Base-by-base conservation (phyloP, 2,113 vertebrate species). In the Edolisoma coerulescens region DNA sequence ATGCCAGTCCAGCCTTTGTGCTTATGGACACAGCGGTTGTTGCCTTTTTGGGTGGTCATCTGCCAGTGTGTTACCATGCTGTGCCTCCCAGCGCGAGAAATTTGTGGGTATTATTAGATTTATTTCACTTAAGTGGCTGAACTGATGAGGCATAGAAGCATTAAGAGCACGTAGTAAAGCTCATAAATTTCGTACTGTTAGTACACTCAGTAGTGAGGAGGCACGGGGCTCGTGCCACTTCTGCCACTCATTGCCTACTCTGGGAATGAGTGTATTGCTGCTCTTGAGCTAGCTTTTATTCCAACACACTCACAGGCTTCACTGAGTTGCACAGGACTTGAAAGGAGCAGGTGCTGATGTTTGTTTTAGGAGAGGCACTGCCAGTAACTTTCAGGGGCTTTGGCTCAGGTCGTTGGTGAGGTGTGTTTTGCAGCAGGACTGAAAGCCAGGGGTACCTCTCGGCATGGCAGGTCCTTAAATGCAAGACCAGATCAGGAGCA, bases 141-240 rank as follows among this genome's bases (percentile, higher is more conserved):
- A 47, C 13, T 63, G 69, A 56, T 54, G 74, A 67, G 54, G 44
- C 16, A 20, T 19, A n/a, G 63, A 41, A 49, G n/a, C 0, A 0
- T 42, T 90, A 59, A 37, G 12, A 76, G 14, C 15, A 1, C 0
- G 0, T 6, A 59, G 52, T 39, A 56, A 77, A 89, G 32, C 64
- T 74, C 49, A 42, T 64, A 16, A 33, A 77, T 73, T 52, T 81
- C 7, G 2, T 12, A 5, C 7, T 60, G 23, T 27, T 23, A 33
- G 6, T 21, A 35, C 18, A 18, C 17, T 54, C 56, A 33, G 23
- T 50, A 35, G 12, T 1, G 0, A 70, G 65, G 61, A 59, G 33
- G 9, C 33, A 30, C 0, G 0, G 35, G 61, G n/a, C 39, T 82
- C 27, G 22, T 39, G 56, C 54, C 44, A 3, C 63, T 60, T 27